Conservation (phyloP, 2,113 vertebrate species). For the Eudyptes chrysolophus region DNA sequence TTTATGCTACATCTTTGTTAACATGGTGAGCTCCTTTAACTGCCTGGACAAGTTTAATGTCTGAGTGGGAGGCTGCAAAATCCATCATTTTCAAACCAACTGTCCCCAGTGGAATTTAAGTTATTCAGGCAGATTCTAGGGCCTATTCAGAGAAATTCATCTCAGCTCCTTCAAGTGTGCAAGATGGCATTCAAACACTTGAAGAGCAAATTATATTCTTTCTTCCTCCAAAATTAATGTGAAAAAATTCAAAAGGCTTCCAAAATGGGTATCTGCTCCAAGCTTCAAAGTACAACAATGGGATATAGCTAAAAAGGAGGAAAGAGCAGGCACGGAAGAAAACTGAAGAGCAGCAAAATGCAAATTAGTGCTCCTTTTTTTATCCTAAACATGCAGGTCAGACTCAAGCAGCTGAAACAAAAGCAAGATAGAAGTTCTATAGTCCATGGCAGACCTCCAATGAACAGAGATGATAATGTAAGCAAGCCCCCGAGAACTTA, state of each 20-base stretch:
- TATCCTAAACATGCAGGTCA: neutral
- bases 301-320: neutral
- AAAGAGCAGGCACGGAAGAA: neutral
- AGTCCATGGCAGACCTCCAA: neutral
- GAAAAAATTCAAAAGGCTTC: neutral
- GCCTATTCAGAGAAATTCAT: neutral
- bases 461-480: neutral
- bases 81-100: neutral
- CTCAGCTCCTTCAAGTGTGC: neutral
- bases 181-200: neutral
- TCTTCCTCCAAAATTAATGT: neutral
- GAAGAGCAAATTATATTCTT: neutral
- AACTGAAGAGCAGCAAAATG: neutral
- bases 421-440: neutral
- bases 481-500: neutral
- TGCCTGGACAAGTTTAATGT: neutral
- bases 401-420: neutral
- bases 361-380: neutral
- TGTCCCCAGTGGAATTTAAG: neutral
- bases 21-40: neutral
- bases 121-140: neutral
- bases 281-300: neutral
- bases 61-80: neutral
- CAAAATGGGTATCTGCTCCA: neutral
- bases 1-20: neutral